These are phyloP conservation scores for Drosophila ercepeae DNA, from an alignment of 1,140 invertebrate species.

Conservation along the genomic window DNA sequence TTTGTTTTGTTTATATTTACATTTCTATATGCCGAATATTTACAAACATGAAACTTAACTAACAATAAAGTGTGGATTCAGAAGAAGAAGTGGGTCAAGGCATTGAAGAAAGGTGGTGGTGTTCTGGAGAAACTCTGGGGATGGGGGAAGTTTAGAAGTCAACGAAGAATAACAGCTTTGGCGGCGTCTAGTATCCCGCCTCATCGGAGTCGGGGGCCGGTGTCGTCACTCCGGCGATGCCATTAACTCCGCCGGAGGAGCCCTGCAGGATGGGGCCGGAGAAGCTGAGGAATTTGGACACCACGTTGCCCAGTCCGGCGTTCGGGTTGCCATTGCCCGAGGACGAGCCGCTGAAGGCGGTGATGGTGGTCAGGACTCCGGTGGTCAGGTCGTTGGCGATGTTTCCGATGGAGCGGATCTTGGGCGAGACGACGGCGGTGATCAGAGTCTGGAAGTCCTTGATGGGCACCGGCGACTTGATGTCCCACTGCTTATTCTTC, in stretches of 20 bases:
- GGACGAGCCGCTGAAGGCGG: slow-evolving; percentile 75
- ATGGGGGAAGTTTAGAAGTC: slow-evolving; percentile 11
- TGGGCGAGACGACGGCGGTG: slow-evolving; percentile 85
- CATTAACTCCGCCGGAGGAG: slow-evolving; percentile 64
- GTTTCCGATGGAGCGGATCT: slow-evolving; percentile 86
- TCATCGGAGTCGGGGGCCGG: slow-evolving; percentile 75
- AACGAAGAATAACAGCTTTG: slow-evolving; percentile 54
- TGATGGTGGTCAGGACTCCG: slow-evolving; percentile 84
- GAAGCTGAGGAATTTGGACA: slow-evolving; percentile 80
- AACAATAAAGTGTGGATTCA: slow-evolving; percentile 39
- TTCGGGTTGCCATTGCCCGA: slow-evolving; percentile 81
- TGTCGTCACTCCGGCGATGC: slow-evolving; percentile 63
- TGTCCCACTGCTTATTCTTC: slow-evolving; percentile 90
- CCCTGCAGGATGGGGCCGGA: slow-evolving; percentile 83
- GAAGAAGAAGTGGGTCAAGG: not conserved
- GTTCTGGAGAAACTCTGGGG: slow-evolving; percentile 9
- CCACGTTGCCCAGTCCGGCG: slow-evolving; percentile 78
- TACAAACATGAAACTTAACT: slow-evolving; percentile 77
- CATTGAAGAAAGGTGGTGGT: not conserved
- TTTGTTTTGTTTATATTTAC: slow-evolving; percentile 25
- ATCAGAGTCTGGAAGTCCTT: slow-evolving; percentile 83
- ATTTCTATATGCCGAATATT: slow-evolving; percentile 64
- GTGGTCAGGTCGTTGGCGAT: slow-evolving; percentile 85
- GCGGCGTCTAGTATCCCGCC: slow-evolving; percentile 69
- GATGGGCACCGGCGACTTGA: slow-evolving; percentile 86